A percentile compares a stretch with the other conserved stretches of the same genome.
These are phyloP conservation scores for Molorchus minor DNA, from an alignment of 2,888 invertebrate genomes.

Conservation along the genomic window DNA sequence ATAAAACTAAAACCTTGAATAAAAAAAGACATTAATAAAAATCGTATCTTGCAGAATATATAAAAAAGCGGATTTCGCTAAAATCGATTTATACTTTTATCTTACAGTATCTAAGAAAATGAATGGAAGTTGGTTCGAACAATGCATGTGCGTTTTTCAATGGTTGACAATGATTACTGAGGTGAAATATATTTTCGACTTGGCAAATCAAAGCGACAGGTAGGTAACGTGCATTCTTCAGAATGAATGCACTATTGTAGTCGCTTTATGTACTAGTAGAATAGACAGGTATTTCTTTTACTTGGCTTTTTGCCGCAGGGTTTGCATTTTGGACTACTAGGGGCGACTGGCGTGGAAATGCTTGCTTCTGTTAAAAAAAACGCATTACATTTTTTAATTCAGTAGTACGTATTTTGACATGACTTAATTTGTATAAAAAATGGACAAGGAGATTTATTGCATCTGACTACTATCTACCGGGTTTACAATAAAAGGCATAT, in stretches of 20 bases:
- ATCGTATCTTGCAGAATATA: constrained; percentile 5
- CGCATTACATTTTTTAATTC: neutral
- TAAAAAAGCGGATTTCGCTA: constrained; percentile 15
- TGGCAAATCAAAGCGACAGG: constrained; percentile 61
- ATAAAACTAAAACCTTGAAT: constrained; percentile 1
- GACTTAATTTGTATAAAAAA: no score
- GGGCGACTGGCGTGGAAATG: constrained; percentile 26
- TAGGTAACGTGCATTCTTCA: constrained; percentile 58
- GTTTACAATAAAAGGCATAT: no score
- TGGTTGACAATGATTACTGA: constrained; percentile 59
- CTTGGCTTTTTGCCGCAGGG: constrained; percentile 53
- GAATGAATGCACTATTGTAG: constrained; percentile 54
- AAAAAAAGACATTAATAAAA: constrained; percentile 7
- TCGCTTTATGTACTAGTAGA: constrained; percentile 51
- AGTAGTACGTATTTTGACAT: no score
- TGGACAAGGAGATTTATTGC: no score
- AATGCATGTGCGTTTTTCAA: constrained; percentile 47
- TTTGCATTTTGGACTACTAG: constrained; percentile 19
- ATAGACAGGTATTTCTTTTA: constrained; percentile 59
- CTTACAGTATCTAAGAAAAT: constrained; percentile 47
- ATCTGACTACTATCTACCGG: no score
- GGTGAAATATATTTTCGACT: constrained; percentile 61
- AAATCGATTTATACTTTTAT: constrained; percentile 37
- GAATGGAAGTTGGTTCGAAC: constrained; percentile 44
- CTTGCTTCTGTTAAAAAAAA: no score